Evolutionary conservation across 2,113 vertebrate species (phyloP), one percentile per base, ranked within the genome.

Genomic region (Syngnathus floridae): DNA sequence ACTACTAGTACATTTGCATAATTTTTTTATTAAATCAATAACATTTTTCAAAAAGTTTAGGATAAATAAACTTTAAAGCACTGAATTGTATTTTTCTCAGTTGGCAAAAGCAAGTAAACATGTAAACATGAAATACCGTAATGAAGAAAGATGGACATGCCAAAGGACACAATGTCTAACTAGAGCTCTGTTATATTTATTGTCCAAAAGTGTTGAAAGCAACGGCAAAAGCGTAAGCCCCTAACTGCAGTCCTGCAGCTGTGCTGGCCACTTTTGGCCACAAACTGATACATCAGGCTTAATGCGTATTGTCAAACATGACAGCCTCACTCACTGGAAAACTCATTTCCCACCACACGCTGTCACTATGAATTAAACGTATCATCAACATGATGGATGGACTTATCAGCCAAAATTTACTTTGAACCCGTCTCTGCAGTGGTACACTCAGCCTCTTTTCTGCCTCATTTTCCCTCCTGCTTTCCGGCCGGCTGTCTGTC

Each of bases 361-460:
- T 82, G 85, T 83, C 84, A 78, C 77, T 80, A 68, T 73, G 68
- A 82, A 88, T 89, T 87, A 88, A 88, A 87, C 72, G 79, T 86
- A 84, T 88, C 86, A 88, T 88, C 88, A 87, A 80, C 82, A 82
- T 89, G 89, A 89, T 88, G 86, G 86, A 90, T 89, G 87, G 80
- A 85, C 86, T 88, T 84, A 77, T 85, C 84, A 82, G 76, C 82
- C 71, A 68, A 87, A 87, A 87, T 88, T 82, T 85, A 81, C 85
- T 88, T 84, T 86, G 82, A 87, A 87, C 80, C 81, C 79, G 77
- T 86, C 78, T 82, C 80, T 80, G 78, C 81, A 83, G 73, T 55
- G 69, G 54, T 31, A 26, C 51, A 86, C 84, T 85, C 84, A 79
- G 78, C 80, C 78, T 54, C 71, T 84, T 79, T 80, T 51, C 11